Conservation (phyloP, 2,888 invertebrate species). For the Drosophila mettleri region DNA sequence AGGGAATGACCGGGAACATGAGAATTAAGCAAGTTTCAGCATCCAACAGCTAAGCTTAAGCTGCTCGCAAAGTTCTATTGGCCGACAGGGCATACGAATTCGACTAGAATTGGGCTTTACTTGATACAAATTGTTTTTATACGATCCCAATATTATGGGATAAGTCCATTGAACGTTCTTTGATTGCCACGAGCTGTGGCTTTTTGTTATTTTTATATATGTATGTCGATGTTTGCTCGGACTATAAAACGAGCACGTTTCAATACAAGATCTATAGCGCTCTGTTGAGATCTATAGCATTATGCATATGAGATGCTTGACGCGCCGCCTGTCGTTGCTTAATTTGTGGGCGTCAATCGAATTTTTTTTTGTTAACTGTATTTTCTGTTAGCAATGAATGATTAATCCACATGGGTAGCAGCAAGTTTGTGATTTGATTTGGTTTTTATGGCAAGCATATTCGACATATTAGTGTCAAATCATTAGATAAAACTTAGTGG, state of each 20-base stretch:
- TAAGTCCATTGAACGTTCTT: constrained; percentile 41
- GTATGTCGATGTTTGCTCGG: constrained; percentile 20
- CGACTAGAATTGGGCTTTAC: constrained; percentile 13
- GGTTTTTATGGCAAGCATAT: constrained; percentile 62
- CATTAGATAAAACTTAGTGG: constrained; percentile 69
- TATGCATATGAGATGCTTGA: constrained; percentile 26
- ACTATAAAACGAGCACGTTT: constrained; percentile 70
- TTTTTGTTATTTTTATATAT: constrained; percentile 14
- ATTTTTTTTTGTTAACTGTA: constrained; percentile 43
- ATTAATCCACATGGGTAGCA: constrained; percentile 33
- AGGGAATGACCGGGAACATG: constrained; percentile 68
- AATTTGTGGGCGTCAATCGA: constrained; percentile 63
- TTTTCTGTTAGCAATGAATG: constrained; percentile 36
- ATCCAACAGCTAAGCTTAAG: constrained; percentile 1
- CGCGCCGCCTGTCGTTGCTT: constrained; percentile 18
- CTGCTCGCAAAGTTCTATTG: not conserved
- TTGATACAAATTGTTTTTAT: constrained; percentile 33
- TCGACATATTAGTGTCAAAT: constrained; percentile 65
- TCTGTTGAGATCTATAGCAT: constrained; percentile 36
- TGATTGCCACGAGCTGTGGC: constrained; percentile 40
- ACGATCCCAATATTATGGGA: constrained; percentile 34
- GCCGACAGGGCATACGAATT: constrained; percentile 30
- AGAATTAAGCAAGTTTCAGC: constrained; percentile 33
- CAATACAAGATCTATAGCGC: constrained; percentile 48
- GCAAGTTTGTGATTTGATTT: constrained; percentile 26